Conservation (phyloP, 2,888 invertebrate genomes). For the Neria commutata region DNA sequence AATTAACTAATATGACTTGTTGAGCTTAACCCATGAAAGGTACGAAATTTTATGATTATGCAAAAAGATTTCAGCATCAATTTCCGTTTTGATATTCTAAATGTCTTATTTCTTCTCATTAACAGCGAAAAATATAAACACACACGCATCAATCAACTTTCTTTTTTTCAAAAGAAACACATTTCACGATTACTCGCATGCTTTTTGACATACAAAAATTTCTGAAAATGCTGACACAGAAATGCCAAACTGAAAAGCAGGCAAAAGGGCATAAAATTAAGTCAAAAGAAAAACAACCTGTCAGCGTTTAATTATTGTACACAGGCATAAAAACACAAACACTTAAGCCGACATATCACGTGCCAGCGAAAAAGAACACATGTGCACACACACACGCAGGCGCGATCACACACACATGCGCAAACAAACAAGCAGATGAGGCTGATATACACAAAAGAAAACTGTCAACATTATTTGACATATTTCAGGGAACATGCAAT, state of each 20-base stretch:
- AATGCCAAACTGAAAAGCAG: background rate
- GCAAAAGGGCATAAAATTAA: background rate
- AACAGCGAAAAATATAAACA: too few species aligned
- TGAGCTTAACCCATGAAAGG: too few species aligned
- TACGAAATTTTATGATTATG: too few species aligned
- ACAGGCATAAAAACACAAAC: background rate
- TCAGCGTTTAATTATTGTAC: background rate
- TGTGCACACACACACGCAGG: background rate
- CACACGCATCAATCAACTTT: too few species aligned
- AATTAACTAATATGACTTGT: too few species aligned
- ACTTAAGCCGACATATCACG: background rate
- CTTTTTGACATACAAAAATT: background rate
- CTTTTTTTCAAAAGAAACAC: too few species aligned
- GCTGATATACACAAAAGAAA: background rate
- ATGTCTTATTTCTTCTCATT: too few species aligned
- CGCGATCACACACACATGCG: background rate
- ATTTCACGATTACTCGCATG: too few species aligned
- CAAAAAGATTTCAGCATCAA: too few species aligned
- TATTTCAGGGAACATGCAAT: background rate
- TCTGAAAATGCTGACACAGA: background rate
- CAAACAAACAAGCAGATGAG: conserved; percentile 1
- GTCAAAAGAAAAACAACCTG: background rate
- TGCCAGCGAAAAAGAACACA: background rate
- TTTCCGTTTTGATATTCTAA: too few species aligned
- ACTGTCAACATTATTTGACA: conserved; percentile 9